Conservation (phyloP, 2,888 invertebrate genomes). For the Cetonia aurata region DNA sequence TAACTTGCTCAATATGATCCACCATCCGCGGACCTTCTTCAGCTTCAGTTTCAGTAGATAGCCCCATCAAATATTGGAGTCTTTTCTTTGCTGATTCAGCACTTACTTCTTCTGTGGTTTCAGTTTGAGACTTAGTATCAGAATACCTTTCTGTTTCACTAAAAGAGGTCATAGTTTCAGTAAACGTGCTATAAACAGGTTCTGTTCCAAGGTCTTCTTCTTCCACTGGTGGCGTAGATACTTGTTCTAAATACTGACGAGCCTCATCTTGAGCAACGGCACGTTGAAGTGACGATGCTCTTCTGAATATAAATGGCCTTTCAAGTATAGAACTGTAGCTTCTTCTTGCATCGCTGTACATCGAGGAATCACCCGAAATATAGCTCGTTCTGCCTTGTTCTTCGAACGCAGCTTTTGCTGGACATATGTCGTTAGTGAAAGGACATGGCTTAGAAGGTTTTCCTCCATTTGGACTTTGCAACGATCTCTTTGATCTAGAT, state of each 20-base stretch:
- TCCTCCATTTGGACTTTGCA: neutral
- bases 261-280: slow-evolving; percentile 29
- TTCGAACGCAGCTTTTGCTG: slow-evolving; percentile 10
- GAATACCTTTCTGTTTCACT: slow-evolving; percentile 15
- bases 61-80: slow-evolving; percentile 60
- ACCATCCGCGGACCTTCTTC: slow-evolving; percentile 36
- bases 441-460: slow-evolving; percentile 20
- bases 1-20: slow-evolving; percentile 42
- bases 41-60: slow-evolving; percentile 48
- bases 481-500: neutral
- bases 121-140: slow-evolving; percentile 42
- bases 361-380: neutral
- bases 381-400: neutral
- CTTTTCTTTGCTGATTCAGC: slow-evolving; percentile 31
- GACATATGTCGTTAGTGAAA: slow-evolving; percentile 17
- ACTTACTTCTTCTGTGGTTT: slow-evolving; percentile 2
- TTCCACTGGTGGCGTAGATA: too few relatives aligned
- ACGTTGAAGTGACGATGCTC: slow-evolving; percentile 36
- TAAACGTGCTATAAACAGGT: too few relatives aligned
- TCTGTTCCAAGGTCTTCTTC: too few relatives aligned
- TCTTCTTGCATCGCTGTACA: slow-evolving; percentile 13
- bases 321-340: slow-evolving; percentile 42
- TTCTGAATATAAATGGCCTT: slow-evolving; percentile 41
- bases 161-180: neutral
- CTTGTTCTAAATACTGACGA: neutral